Evolutionary conservation across 2,797 vertebrate species (phyloP), one percentile per base, ranked within the genome.

Genomic region (Carcharodon carcharias): DNA sequence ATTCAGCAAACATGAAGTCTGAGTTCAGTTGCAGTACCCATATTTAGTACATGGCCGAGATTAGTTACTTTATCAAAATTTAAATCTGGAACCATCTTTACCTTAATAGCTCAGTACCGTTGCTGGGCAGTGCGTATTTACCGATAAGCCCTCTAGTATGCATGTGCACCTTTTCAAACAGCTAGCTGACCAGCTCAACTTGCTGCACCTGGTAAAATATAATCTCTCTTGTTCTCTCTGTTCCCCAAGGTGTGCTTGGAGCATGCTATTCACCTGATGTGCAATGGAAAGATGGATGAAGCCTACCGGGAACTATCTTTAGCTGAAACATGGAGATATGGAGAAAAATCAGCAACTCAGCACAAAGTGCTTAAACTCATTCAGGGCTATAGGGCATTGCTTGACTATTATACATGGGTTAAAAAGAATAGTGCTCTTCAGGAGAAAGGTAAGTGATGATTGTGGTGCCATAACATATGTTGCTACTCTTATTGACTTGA

Each of bases 331-430:
- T 99, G 99, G 99, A 97, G 98, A 89, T 97, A 98, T 0, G 99
- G 99, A 50, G 98, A 97, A 26, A 97, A 97, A 96, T 97, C 98
- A 0, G 56, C 93, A 0, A 88, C 96, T 96, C 98, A 99, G 97
- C 58, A 97, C 69, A 97, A 98, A 96, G 97, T 96, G 35, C 96
- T 97, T 61, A 98, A 98, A 93, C 97, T 99, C 95, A 97, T 99
- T 96, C 98, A 98, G 82, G 98, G 98, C 31, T 99, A 99, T 97
- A 98, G 97, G 95, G 98, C 98, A 26, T 97, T 99, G 96, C 97
- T 99, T 96, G 98, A 99, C 96, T 99, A 99, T 96, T 97, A 98
- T 6, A 98, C 96, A n/a, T 99, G 99, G 99, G 97, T 96, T 96
- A 97, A 98, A 96, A 98, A 98, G 97, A 98, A 97, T 96, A 96